Evolutionary conservation across 2,113 vertebrate species (phyloP).

Genomic region (Sturnus vulgaris): DNA sequence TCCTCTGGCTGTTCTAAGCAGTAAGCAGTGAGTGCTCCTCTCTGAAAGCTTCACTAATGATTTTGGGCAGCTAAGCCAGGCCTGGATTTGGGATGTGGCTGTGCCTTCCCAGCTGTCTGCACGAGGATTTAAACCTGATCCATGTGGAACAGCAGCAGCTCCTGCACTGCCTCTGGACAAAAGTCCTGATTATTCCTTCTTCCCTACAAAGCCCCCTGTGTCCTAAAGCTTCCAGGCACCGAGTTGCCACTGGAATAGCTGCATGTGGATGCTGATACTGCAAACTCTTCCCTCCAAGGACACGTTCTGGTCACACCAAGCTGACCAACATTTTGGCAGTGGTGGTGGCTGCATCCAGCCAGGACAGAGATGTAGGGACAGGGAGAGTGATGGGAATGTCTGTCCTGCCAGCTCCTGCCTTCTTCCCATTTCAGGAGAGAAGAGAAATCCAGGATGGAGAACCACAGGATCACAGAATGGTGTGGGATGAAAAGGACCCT

Average conservation of each 20-base stretch:
- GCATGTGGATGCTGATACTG: background rate
- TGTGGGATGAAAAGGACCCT: background rate
- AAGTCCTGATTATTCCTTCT: background rate
- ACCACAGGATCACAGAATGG: background rate
- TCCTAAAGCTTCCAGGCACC: background rate
- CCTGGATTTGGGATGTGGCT: background rate
- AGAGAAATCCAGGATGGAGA: background rate
- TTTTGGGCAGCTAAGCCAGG: conserved; percentile 7
- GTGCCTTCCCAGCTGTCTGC: conserved; percentile 52
- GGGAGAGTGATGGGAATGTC: background rate
- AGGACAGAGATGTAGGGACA: background rate
- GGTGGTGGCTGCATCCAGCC: accelerated
- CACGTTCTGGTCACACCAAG: background rate
- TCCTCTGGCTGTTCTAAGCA: background rate
- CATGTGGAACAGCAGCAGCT: background rate
- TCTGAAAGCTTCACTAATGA: background rate
- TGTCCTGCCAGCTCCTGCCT: background rate
- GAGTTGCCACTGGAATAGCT: background rate
- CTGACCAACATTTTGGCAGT: background rate
- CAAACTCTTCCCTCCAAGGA: background rate
- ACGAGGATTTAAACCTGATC: background rate
- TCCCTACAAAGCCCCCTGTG: background rate
- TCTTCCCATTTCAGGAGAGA: accelerated
- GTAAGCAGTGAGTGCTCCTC: background rate
- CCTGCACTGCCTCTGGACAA: background rate